Conservation (phyloP, 2,888 invertebrate genomes). For the Byasa hedistus region DNA sequence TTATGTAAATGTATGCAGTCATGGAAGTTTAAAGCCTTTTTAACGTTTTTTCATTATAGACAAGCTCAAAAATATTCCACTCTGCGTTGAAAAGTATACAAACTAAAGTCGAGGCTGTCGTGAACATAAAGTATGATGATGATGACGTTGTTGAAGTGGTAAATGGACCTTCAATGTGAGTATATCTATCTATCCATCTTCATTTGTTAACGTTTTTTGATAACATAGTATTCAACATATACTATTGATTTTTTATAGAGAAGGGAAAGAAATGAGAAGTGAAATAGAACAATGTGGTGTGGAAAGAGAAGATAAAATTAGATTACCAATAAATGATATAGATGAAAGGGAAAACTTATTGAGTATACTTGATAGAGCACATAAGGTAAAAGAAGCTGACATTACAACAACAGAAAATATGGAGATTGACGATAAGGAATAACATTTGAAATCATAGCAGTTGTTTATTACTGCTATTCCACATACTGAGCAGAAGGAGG, state of each 20-base stretch:
- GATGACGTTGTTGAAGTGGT: constrained; percentile 72
- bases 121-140: constrained; percentile 75
- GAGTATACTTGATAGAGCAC: constrained; percentile 11
- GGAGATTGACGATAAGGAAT: constrained; percentile 44
- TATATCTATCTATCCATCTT: background rate
- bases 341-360: constrained; percentile 24
- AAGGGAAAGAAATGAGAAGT: constrained; percentile 45
- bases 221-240: background rate
- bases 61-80: constrained; percentile 84
- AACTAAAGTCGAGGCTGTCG: constrained; percentile 81
- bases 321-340: constrained; percentile 29
- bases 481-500: background rate
- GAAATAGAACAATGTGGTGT: constrained; percentile 31
- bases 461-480: background rate
- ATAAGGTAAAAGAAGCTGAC: constrained; percentile 34
- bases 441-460: constrained; percentile 11
- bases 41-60: constrained; percentile 66
- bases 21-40: background rate
- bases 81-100: constrained; percentile 82
- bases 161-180: constrained; percentile 67
- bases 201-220: background rate
- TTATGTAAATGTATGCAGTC: too few relatives aligned
- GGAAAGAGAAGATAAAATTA: background rate
- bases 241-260: constrained; percentile 34
- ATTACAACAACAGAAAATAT: constrained; percentile 39